Evolutionary conservation across 2,113 vertebrate genomes (phyloP).

Genomic region (Micronisus gabar): DNA sequence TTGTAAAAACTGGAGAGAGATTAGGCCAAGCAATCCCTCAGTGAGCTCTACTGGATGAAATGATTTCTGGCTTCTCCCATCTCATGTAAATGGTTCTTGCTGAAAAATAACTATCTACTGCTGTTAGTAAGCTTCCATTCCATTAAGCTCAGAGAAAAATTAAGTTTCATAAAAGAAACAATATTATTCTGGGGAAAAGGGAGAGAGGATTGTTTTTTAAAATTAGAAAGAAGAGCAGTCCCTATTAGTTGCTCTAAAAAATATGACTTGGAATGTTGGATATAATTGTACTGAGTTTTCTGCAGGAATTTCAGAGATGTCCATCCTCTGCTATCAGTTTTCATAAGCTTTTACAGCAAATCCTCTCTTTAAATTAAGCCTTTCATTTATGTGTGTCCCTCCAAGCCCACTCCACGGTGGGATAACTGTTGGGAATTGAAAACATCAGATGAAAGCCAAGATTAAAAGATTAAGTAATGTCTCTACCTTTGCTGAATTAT

Average conservation of each 20-base stretch:
- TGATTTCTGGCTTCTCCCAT: background rate
- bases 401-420: background rate
- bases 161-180: background rate
- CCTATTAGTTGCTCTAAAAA: conserved; percentile 7
- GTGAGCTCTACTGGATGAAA: background rate
- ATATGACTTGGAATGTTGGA: background rate
- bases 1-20: background rate
- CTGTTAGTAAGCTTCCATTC: background rate
- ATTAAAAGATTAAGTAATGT: conserved; percentile 6
- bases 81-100: background rate
- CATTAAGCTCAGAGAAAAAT: background rate
- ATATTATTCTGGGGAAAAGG: background rate
- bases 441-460: conserved; percentile 22
- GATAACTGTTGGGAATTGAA: background rate
- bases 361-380: conserved; percentile 5
- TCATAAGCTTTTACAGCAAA: conserved; percentile 48
- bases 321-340: background rate
- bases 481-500: conserved; percentile 25
- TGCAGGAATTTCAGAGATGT: conserved; percentile 16
- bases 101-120: background rate
- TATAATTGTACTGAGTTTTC: background rate
- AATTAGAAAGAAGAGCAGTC: background rate
- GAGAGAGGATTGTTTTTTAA: background rate
- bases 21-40: background rate
- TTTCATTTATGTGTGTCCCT: conserved; percentile 12